Evolutionary conservation across 2,888 invertebrate genomes (phyloP).

Genomic region (Ectropis crepuscularia): DNA sequence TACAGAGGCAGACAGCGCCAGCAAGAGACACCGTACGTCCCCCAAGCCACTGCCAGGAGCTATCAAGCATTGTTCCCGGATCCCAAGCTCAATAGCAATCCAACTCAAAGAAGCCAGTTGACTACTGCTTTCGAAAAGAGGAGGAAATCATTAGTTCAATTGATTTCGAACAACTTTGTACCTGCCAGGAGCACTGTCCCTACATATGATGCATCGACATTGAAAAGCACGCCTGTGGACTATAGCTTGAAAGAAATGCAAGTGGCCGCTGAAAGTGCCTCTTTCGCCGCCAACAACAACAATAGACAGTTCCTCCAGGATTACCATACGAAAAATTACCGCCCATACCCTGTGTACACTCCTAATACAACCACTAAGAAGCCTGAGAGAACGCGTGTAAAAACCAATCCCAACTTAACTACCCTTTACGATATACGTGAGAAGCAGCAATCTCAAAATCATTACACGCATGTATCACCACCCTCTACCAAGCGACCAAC

Average conservation of each 20-base stretch:
- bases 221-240: conserved; percentile 71
- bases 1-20: conserved; percentile 66
- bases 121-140: conserved; percentile 71
- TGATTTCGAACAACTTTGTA: conserved; percentile 72
- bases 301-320: conserved; percentile 76
- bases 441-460: conserved; percentile 46
- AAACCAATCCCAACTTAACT: conserved; percentile 70
- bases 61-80: conserved; percentile 69
- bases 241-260: conserved; percentile 86
- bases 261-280: conserved; percentile 90
- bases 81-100: conserved; percentile 52
- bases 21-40: conserved; percentile 57
- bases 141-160: conserved; percentile 71
- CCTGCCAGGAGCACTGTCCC: conserved; percentile 65
- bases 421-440: conserved; percentile 77
- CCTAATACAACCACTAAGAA: conserved; percentile 60
- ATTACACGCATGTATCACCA: conserved; percentile 48
- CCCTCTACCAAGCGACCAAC: conserved; percentile 69
- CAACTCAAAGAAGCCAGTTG: conserved; percentile 69
- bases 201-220: conserved; percentile 67
- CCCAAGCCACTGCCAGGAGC: conserved; percentile 67
- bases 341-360: conserved; percentile 76
- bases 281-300: conserved; percentile 87
- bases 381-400: conserved; percentile 53
- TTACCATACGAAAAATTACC: conserved; percentile 69